These are phyloP conservation scores for Neelides folsomi DNA, from an alignment of 2,888 invertebrate species.

Conservation along the genomic window DNA sequence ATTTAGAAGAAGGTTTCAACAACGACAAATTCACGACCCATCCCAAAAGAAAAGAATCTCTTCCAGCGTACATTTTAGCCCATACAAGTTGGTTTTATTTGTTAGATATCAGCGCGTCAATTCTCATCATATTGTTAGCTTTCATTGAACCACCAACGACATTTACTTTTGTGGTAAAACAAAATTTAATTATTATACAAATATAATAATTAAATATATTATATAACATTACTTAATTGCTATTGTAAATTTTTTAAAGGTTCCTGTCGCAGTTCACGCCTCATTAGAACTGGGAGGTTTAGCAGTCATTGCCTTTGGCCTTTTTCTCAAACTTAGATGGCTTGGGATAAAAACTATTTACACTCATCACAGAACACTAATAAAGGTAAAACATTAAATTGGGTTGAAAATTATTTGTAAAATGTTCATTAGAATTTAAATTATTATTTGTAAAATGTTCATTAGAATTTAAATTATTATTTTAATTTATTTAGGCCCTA, in stretches of 20 bases:
- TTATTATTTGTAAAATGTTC: neutral
- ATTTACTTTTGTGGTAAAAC: constrained; percentile 50
- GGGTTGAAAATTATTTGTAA: neutral
- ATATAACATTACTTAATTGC: no score
- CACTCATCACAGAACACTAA: constrained; percentile 67
- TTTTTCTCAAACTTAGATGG: constrained; percentile 70
- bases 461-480: neutral
- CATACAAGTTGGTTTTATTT: constrained; percentile 79
- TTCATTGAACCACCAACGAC: constrained; percentile 70
- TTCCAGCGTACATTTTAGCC: constrained; percentile 73
- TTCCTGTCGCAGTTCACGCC: constrained; percentile 66
- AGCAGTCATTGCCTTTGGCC: constrained; percentile 60
- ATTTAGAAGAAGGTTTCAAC: constrained; percentile 75
- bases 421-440: neutral
- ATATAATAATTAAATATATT: no score
- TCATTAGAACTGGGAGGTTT: constrained; percentile 65
- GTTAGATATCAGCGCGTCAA: constrained; percentile 60
- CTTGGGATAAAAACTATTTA: constrained; percentile 70
- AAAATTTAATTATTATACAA: neutral
- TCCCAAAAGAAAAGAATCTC: constrained; percentile 63
- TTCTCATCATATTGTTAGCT: constrained; percentile 59
- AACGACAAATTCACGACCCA: constrained; percentile 85
- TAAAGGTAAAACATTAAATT: constrained; percentile 50
- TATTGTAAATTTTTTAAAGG: constrained; percentile 42
- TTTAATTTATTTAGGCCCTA: constrained; percentile 44